Base-by-base conservation (phyloP, 2,797 vertebrate genomes). In the Schizopygopsis pylzovi region DNA sequence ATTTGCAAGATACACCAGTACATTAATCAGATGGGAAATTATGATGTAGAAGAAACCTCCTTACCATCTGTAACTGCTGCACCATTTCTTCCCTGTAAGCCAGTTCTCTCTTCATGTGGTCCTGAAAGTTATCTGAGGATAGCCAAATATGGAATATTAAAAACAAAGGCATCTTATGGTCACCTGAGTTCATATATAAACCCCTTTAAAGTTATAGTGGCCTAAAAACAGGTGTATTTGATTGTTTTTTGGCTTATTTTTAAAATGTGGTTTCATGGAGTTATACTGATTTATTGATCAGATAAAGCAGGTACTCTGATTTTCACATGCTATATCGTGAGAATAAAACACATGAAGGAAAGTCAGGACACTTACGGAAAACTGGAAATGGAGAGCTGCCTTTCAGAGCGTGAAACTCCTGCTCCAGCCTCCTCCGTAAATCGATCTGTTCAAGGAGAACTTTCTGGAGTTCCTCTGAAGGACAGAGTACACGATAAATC, bases 1-100 rank as follows among this genome's bases (percentile, higher is more conserved):
- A 20, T 56, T 72, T 54, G 6, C 49, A 63, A 63, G 39, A 33
- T 61, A 22, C 33, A 28, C 22, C 6, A 28, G 67, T 16, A 39
- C 70, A 54, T 52, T 16, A 59, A 56, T 68, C 45, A 25, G 18
- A 73, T 47, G 37, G 52, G 22, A 68, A 56, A n/a, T 68, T 33
- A n/a, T 70, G 28, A 70, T 81, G 45, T 72, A 63, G 70, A 28
- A 4, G 16, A 37, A 79, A 37, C 71, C 41, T 41, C 84, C 96
- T 97, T 93, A 99, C 98, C 87, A 99, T 99, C 94, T 98, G 98
- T 94, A 99, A 93, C 92, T 99, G 98, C 87, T 99, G 98, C 33
- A 99, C 98, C 97, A 99, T 99, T 93, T 99, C 98, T 93, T 99
- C 98, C 94, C 97, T 95, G 94, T 99, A 99, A 12, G 98, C 97